Conservation (phyloP, 2,113 vertebrate species). For the Dasyurus viverrinus region DNA sequence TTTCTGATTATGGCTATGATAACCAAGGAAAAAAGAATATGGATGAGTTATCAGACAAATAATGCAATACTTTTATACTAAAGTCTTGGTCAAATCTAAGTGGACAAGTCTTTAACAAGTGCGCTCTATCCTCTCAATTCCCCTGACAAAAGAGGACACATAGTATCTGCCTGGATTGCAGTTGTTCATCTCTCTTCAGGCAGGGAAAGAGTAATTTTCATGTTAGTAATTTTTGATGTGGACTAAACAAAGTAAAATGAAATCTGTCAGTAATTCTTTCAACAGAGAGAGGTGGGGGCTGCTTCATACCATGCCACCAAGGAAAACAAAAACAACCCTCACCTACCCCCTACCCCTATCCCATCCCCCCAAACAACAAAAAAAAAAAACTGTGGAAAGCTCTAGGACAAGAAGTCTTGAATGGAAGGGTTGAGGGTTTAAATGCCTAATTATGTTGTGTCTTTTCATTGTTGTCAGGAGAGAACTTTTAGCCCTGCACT, state of each 20-base stretch:
- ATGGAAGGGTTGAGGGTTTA: background rate
- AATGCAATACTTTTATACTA: background rate
- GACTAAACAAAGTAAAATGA: background rate
- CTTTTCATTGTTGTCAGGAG: conserved; percentile 2
- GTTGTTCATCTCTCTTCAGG: background rate
- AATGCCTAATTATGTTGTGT: background rate
- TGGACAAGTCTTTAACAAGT: background rate
- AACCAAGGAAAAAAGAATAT: background rate
- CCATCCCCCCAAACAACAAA: no score
- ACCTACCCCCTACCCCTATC: no score
- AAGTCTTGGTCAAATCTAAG: background rate
- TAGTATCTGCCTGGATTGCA: background rate
- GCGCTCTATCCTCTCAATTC: background rate
- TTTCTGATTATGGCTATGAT: background rate
- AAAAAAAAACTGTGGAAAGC: background rate
- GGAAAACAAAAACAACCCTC: background rate
- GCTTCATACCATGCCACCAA: background rate
- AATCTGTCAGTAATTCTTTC: background rate
- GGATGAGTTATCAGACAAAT: background rate
- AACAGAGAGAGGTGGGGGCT: background rate
- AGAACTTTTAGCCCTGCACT: conserved; percentile 35
- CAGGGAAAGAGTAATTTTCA: background rate
- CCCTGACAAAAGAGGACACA: background rate
- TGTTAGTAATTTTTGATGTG: fast-evolving
- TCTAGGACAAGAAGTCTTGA: background rate